Percentiles rank a stretch among this genome's conserved stretches.
Conservation (phyloP, 2,113 vertebrate species). For the Elephas maximus region DNA sequence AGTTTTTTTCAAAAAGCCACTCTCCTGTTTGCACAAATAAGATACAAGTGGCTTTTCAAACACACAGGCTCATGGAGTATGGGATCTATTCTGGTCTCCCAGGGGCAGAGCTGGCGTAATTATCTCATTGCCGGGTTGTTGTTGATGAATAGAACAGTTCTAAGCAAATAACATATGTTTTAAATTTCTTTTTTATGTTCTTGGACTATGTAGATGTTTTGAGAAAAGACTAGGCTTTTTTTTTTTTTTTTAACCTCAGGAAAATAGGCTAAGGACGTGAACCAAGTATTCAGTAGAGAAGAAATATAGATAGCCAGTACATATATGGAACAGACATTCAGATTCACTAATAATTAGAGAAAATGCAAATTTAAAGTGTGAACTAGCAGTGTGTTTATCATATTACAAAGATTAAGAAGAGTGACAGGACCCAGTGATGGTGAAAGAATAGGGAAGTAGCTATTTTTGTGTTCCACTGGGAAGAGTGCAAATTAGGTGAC, state of each 20-base stretch:
- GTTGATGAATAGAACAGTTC: neutral
- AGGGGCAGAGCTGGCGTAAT: neutral
- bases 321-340: neutral
- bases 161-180: neutral
- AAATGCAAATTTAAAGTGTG: neutral
- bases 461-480: no score
- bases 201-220: neutral
- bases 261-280: neutral
- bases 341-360: neutral
- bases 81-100: neutral
- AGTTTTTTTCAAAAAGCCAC: neutral
- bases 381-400: neutral
- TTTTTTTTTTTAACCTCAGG: neutral
- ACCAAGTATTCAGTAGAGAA: neutral
- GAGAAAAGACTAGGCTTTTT: neutral
- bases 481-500: no score
- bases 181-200: neutral
- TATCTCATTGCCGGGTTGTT: neutral
- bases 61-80: rapidly evolving
- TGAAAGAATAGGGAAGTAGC: neutral
- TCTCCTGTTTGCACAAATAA: neutral
- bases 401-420: neutral
- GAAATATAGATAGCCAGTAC: neutral
- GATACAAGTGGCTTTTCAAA: neutral
- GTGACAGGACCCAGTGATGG: rapidly evolving